A percentile compares a stretch with the other conserved stretches of the same genome.
Conservation (phyloP, 2,797 vertebrate species). For the Periophthalmus magnuspinnatus region DNA sequence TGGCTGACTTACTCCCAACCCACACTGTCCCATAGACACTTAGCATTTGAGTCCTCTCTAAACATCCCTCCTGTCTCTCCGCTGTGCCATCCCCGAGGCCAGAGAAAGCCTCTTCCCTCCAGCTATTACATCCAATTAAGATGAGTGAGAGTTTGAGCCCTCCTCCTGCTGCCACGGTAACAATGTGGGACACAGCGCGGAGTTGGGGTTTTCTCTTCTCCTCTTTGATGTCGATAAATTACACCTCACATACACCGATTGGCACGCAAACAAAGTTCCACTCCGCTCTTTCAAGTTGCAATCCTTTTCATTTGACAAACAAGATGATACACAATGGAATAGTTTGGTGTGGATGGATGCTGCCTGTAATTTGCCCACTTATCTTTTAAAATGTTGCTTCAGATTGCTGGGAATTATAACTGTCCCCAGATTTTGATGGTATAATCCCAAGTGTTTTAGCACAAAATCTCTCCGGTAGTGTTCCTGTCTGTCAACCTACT, state of each 20-base stretch:
- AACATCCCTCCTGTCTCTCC: constrained; percentile 54
- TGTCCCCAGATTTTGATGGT: not conserved
- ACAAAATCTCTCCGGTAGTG: constrained; percentile 6
- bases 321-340: constrained; percentile 34
- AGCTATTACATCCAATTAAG: constrained; percentile 79
- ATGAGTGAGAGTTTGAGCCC: constrained; percentile 61
- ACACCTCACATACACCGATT: constrained; percentile 54
- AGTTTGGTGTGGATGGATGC: constrained; percentile 23
- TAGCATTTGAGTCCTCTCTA: constrained; percentile 58
- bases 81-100: constrained; percentile 55
- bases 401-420: constrained; percentile 1
- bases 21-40: constrained; percentile 49
- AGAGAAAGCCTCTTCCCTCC: constrained; percentile 68
- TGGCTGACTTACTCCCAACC: constrained; percentile 20
- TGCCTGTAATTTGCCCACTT: constrained; percentile 27
- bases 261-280: constrained; percentile 54
- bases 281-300: constrained; percentile 53
- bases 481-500: constrained; percentile 11
- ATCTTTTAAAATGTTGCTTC: constrained; percentile 3
- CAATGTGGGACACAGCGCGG: constrained; percentile 56
- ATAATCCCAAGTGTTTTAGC: not conserved
- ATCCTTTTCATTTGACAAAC: constrained; percentile 55
- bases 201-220: constrained; percentile 58
- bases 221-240: constrained; percentile 73
- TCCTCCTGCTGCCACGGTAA: constrained; percentile 50